Evolutionary conservation across 1,140 invertebrate genomes (phyloP).

Genomic region (Bemisia tabaci): DNA sequence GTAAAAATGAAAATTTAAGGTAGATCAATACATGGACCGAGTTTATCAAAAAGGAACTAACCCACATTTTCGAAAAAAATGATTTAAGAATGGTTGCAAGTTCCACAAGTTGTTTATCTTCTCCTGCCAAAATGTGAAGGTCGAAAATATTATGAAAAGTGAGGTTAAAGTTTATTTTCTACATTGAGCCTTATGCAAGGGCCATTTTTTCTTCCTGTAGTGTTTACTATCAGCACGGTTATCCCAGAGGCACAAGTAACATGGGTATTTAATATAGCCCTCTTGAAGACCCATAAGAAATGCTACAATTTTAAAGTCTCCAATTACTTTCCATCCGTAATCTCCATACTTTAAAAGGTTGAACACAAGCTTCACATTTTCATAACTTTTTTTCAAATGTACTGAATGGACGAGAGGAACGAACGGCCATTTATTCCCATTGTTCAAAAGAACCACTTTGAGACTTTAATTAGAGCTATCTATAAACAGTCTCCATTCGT

Average conservation of each 20-base stretch:
- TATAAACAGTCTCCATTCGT: conserved; percentile 27
- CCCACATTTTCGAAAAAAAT: no score
- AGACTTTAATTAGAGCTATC: conserved; percentile 25
- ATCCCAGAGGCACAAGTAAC: conserved; percentile 33
- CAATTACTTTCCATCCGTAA: conserved; percentile 27
- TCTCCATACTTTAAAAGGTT: conserved; percentile 24
- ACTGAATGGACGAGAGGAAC: conserved; percentile 26
- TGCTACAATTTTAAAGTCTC: conserved; percentile 29
- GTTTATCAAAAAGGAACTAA: no score
- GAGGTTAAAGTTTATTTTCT: no score
- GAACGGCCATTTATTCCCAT: conserved; percentile 26
- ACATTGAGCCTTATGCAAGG: no score
- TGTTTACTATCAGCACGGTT: conserved; percentile 28
- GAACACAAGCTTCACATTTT: conserved; percentile 25
- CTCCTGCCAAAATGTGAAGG: no score
- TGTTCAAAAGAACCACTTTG: conserved; percentile 28
- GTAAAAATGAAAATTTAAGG: no score
- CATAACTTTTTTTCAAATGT: conserved; percentile 26
- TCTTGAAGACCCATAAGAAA: conserved; percentile 30
- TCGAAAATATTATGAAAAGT: no score
- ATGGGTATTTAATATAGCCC: conserved; percentile 32
- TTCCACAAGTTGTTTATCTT: no score
- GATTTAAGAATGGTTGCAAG: no score
- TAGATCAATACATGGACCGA: no score
- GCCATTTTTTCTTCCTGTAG: conserved; percentile 26